Evolutionary conservation across 2,888 invertebrate genomes (phyloP).

Genomic region (Lathronympha strigana): DNA sequence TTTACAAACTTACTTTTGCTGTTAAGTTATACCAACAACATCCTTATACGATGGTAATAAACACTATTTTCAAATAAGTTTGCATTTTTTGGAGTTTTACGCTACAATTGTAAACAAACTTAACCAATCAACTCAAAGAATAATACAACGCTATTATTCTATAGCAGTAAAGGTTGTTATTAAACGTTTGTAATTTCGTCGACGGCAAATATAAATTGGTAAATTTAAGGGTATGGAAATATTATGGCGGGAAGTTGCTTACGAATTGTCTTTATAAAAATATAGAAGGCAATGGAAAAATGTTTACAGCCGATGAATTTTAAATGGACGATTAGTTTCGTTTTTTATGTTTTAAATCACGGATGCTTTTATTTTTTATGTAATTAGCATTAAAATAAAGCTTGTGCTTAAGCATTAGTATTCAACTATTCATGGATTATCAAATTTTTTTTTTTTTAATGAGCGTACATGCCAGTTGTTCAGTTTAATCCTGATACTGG

Average conservation of each 20-base stretch:
- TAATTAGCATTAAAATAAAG: too few species aligned
- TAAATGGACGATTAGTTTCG: conserved; percentile 59
- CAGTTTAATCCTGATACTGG: too few species aligned
- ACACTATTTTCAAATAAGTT: conserved; percentile 28
- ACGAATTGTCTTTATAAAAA: conserved; percentile 77
- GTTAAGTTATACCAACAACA: conserved; percentile 15
- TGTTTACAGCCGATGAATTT: conserved; percentile 75
- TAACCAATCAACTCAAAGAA: background rate
- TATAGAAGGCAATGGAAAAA: conserved; percentile 59
- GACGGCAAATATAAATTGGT: conserved; percentile 23
- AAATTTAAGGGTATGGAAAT: conserved; percentile 71
- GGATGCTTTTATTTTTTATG: conserved; percentile 10
- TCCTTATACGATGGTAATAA: conserved; percentile 34
- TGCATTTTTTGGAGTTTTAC: background rate
- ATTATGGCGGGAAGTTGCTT: conserved; percentile 75
- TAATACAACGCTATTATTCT: background rate
- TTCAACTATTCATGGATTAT: too few species aligned
- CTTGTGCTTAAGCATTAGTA: too few species aligned
- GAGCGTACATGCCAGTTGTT: too few species aligned
- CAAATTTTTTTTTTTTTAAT: too few species aligned
- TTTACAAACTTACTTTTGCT: conserved; percentile 42
- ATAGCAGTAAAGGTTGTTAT: background rate
- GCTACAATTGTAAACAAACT: background rate
- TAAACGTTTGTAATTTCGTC: conserved; percentile 25
- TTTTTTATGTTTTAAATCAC: conserved; percentile 50